A percentile compares a stretch with the other conserved stretches of the same genome.
phyloP scores from a whole-genome alignment of 2,113 vertebrate genomes.

The Crotalus tigris region DNA sequence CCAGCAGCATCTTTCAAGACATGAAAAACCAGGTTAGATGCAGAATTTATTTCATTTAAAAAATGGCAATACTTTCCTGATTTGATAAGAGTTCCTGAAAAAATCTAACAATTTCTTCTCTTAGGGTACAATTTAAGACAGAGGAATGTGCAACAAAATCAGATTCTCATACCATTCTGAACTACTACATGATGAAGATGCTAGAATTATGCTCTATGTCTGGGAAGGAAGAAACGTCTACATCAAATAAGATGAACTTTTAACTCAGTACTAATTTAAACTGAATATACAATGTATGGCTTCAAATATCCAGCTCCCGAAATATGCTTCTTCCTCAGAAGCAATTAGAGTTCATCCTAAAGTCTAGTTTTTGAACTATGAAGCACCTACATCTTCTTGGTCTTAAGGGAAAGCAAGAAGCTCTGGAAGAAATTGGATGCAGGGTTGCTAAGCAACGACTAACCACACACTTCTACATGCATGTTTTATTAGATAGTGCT shows the following conservation, averaged over 20 bases:
- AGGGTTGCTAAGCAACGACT: conserved; percentile 63
- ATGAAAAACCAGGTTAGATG: too few species aligned
- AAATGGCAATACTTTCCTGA: not conserved
- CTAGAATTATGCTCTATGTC: not conserved
- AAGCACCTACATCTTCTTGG: not conserved
- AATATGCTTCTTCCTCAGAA: not conserved
- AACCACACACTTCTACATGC: conserved; percentile 27
- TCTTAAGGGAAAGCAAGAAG: conserved; percentile 3
- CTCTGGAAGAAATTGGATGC: not conserved
- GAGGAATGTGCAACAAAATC: not conserved
- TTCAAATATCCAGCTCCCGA: not conserved
- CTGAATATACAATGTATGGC: not conserved
- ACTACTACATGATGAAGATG: not conserved
- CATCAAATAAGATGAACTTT: not conserved
- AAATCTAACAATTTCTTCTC: not conserved
- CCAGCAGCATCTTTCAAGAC: not conserved
- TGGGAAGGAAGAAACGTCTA: not conserved
- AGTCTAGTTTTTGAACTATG: not conserved
- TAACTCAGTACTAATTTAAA: not conserved
- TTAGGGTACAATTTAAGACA: not conserved
- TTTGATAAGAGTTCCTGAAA: not conserved
- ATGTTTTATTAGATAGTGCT: conserved; percentile 21
- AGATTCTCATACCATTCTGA: not conserved
- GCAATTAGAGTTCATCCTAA: not conserved
- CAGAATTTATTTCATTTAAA: not conserved